These are phyloP conservation scores for Drosophila leontia DNA, from an alignment of 1,140 invertebrate species.

Conservation along the genomic window DNA sequence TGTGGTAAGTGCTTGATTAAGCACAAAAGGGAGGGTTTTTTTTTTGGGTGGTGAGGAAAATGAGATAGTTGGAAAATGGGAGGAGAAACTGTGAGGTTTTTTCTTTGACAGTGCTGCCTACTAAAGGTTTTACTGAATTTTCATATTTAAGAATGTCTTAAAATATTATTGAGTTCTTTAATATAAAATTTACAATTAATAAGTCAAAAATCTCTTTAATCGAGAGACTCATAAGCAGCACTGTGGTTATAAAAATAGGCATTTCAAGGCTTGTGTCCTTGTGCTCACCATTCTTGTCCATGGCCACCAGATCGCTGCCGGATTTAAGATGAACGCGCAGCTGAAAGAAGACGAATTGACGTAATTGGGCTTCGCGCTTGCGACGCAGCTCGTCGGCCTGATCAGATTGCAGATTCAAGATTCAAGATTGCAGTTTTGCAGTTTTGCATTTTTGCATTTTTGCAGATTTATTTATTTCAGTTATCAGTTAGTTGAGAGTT, in stretches of 20 bases:
- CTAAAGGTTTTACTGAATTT: not conserved
- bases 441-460: conserved; percentile 1
- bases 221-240: not conserved
- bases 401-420: conserved; percentile 30
- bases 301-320: conserved; percentile 95
- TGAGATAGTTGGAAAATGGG: not conserved
- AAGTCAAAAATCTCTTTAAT: no score
- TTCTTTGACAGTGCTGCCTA: not conserved
- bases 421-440: conserved; percentile 3
- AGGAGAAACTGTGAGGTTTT: not conserved
- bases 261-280: no score
- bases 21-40: conserved; percentile 13
- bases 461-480: conserved; percentile 10
- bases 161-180: no score
- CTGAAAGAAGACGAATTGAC: conserved; percentile 95
- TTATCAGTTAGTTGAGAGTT: conserved; percentile 44
- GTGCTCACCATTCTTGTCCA: conserved; percentile 95
- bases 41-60: not conserved
- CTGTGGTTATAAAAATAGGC: not conserved
- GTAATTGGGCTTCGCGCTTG: conserved; percentile 89
- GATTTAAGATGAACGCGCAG: conserved; percentile 94
- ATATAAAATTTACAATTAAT: no score
- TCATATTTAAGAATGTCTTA: not conserved
- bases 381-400: conserved; percentile 87
- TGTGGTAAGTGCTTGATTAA: conserved; percentile 49